These are phyloP conservation scores for Spheniscus mendiculus DNA, from an alignment of 2,113 vertebrate genomes.

Conservation along the genomic window DNA sequence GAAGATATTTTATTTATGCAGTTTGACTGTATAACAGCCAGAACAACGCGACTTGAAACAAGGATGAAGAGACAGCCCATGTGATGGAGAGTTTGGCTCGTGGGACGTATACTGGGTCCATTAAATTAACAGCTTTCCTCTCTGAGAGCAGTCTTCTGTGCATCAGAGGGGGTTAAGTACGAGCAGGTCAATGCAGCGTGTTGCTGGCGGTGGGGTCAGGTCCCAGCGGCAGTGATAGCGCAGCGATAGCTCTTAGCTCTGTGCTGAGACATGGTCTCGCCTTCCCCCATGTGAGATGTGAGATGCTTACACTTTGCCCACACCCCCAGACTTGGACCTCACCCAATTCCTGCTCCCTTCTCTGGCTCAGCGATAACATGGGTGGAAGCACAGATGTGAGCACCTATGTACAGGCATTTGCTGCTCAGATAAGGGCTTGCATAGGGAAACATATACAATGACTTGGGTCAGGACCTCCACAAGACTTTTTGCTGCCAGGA, in stretches of 20 bases:
- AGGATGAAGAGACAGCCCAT: not conserved
- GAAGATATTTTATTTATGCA: constrained; percentile 49
- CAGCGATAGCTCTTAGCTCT: not conserved
- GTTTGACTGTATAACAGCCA: not conserved
- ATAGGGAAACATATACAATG: not conserved
- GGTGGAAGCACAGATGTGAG: not conserved
- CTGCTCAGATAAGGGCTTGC: not conserved
- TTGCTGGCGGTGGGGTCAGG: not conserved
- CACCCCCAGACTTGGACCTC: not conserved
- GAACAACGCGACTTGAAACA: not conserved
- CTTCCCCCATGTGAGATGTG: not conserved
- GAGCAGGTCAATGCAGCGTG: accelerated
- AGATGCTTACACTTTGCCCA: not conserved
- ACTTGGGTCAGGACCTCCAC: not conserved
- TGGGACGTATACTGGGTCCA: not conserved
- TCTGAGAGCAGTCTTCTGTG: not conserved
- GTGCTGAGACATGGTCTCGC: not conserved
- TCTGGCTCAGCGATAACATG: not conserved
- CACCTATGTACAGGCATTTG: not conserved
- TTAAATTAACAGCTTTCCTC: not conserved
- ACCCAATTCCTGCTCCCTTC: not conserved
- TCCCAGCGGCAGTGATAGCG: not conserved
- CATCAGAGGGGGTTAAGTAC: not conserved
- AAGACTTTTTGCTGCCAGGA: not conserved
- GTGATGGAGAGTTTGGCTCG: not conserved